A percentile compares a stretch with the other conserved stretches of the same genome.
Evolutionary conservation across 2,797 vertebrate genomes (phyloP).

Genomic region (Acipenser oxyrinchus): DNA sequence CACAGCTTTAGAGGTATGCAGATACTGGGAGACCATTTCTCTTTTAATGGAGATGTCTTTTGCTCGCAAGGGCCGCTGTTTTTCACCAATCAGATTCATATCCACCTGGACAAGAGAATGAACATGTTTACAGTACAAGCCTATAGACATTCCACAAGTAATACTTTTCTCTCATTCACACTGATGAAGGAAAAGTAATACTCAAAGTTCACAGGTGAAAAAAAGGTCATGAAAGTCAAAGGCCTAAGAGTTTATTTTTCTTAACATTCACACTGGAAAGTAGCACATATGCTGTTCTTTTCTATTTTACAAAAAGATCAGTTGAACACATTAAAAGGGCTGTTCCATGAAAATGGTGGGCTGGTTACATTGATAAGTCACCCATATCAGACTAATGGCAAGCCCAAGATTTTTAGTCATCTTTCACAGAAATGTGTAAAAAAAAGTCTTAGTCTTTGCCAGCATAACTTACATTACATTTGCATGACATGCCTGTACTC

Average conservation of each 20-base stretch:
- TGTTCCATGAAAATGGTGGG: background rate
- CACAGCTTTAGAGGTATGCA: conserved; percentile 79
- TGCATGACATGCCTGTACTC: too few relatives aligned
- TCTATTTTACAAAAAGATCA: background rate
- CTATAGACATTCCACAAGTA: background rate
- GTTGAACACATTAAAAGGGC: background rate
- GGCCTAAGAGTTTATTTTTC: too few relatives aligned
- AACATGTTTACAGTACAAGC: background rate
- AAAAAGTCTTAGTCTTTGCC: too few relatives aligned
- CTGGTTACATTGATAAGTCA: background rate
- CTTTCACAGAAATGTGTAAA: too few relatives aligned
- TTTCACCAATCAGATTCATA: conserved; percentile 84
- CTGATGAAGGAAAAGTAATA: background rate
- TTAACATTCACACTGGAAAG: too few relatives aligned
- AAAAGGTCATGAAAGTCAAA: too few relatives aligned
- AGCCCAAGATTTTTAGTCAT: too few relatives aligned
- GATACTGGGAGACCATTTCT: conserved; percentile 88
- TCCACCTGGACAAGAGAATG: conserved; percentile 55
- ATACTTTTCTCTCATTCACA: background rate
- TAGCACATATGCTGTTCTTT: background rate
- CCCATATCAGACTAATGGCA: too few relatives aligned
- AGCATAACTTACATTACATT: too few relatives aligned
- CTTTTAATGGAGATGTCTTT: conserved; percentile 83
- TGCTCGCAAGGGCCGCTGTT: conserved; percentile 72
- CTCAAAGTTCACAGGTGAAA: too few relatives aligned